Evolutionary conservation across 2,113 vertebrate genomes (phyloP).

Genomic region (Myotis lucifugus): DNA sequence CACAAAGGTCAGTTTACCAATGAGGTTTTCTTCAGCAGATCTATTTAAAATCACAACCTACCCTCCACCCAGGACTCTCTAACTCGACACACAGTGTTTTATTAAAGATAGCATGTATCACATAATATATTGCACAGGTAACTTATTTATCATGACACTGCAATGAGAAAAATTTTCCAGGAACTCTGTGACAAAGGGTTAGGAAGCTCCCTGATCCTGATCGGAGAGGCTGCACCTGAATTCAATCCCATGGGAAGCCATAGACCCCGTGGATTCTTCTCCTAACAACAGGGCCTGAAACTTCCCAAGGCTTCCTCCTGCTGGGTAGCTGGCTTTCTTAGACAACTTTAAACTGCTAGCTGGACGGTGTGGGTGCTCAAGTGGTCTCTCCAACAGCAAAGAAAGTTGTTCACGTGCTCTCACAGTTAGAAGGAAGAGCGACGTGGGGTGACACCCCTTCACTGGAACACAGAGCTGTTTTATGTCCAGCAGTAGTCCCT

Average conservation of each 20-base stretch:
- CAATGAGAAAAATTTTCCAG: background rate
- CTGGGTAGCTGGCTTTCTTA: background rate
- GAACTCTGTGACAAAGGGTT: background rate
- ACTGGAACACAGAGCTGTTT: background rate
- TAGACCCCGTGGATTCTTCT: background rate
- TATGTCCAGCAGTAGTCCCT: too few species aligned
- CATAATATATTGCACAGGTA: background rate
- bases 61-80: background rate
- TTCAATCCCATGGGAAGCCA: background rate
- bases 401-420: background rate
- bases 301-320: background rate
- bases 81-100: background rate
- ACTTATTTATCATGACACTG: background rate
- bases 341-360: background rate
- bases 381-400: background rate
- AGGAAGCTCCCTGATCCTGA: background rate
- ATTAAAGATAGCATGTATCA: background rate
- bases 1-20: background rate
- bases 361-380: background rate
- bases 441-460: accelerated
- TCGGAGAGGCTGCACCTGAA: background rate
- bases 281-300: background rate
- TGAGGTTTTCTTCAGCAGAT: background rate
- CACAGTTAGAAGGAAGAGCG: background rate
- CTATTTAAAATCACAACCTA: background rate